Conservation (phyloP, 1,140 invertebrate genomes). For the Neodiprion fabricii region DNA sequence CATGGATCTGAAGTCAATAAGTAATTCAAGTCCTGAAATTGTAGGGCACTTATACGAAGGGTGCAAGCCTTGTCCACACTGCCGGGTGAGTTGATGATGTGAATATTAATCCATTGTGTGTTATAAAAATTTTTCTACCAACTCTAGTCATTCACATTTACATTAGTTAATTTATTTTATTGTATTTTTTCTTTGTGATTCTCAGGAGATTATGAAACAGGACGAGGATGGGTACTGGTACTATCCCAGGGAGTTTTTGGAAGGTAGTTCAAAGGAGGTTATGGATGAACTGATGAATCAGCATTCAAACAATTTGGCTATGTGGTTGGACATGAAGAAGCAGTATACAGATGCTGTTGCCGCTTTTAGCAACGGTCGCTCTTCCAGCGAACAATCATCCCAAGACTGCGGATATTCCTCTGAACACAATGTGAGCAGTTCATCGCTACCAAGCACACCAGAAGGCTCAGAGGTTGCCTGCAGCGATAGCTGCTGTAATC, state of each 20-base stretch:
- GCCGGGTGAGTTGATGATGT: not conserved
- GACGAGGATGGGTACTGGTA: not conserved
- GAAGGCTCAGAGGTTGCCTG: conserved; percentile 86
- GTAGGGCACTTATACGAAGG: not conserved
- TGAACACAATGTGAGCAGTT: conserved; percentile 76
- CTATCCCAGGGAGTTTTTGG: not conserved
- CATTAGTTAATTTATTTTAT: too few relatives aligned
- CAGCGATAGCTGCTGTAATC: conserved; percentile 82
- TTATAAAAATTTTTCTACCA: not conserved
- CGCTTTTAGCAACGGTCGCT: conserved; percentile 58
- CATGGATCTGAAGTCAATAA: not conserved
- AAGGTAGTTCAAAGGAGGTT: conserved; percentile 36
- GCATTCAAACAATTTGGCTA: conserved; percentile 41
- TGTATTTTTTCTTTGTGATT: not conserved
- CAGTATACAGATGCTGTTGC: conserved; percentile 32
- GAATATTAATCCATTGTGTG: not conserved
- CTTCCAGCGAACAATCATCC: conserved; percentile 70
- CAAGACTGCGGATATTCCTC: conserved; percentile 87
- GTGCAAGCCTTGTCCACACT: not conserved
- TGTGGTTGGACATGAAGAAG: conserved; percentile 55
- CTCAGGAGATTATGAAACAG: not conserved
- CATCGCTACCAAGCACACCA: conserved; percentile 77
- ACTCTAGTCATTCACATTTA: not conserved
- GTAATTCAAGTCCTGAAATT: not conserved
- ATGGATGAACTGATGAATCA: conserved; percentile 49